Conservation (phyloP, 2,797 vertebrate species). For the Mastacembelus armatus region DNA sequence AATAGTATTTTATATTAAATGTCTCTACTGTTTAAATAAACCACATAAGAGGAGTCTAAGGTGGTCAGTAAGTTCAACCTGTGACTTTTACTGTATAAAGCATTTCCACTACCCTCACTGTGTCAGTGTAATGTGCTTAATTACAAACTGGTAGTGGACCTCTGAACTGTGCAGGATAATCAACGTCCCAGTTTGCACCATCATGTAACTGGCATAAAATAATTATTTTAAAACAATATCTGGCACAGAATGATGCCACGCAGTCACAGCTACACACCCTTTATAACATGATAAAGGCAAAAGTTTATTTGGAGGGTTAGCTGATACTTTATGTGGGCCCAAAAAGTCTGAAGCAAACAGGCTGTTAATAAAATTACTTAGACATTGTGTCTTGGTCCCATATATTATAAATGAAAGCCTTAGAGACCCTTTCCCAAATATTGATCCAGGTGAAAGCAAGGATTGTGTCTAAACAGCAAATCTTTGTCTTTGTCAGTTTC, state of each 20-base stretch:
- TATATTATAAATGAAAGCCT: neutral
- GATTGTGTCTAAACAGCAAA: neutral
- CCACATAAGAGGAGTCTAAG: neutral
- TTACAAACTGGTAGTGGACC: neutral
- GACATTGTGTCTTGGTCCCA: neutral
- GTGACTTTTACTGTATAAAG: neutral
- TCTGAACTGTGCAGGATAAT: no score
- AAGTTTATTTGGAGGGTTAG: neutral
- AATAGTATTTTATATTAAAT: neutral
- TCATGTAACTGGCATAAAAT: neutral
- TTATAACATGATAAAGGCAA: neutral
- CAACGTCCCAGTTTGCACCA: neutral
- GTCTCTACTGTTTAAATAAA: neutral
- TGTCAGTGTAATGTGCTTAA: neutral
- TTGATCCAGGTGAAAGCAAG: neutral
- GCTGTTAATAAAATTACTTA: neutral
- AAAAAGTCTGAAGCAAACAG: neutral
- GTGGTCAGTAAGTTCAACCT: neutral
- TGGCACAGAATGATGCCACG: neutral
- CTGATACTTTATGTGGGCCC: neutral
- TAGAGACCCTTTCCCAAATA: neutral
- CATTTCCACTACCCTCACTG: neutral
- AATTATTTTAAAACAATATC: slow-evolving; percentile 15
- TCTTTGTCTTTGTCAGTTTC: neutral
- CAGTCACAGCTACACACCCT: neutral